Conservation (phyloP, 2,888 invertebrate species). For the Meliscaeva auricollis region DNA sequence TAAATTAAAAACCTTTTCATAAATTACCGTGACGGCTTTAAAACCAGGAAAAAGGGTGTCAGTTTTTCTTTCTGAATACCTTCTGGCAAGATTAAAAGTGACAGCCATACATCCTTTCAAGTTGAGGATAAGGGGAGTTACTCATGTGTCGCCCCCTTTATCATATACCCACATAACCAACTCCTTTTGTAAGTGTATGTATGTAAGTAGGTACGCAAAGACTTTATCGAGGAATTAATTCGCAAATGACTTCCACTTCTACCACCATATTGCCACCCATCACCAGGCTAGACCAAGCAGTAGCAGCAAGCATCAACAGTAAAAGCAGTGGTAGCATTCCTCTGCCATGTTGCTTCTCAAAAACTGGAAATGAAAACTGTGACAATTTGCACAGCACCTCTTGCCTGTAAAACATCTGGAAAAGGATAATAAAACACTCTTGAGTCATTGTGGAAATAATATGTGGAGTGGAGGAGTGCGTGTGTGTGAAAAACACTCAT, state of each 20-base stretch:
- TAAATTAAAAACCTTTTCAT: constrained; percentile 67
- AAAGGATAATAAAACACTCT: constrained; percentile 72
- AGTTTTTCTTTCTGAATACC: constrained; percentile 27
- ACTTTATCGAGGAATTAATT: constrained; percentile 66
- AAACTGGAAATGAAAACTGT: constrained; percentile 64
- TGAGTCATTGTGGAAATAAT: constrained; percentile 36
- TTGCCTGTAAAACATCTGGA: constrained; percentile 59
- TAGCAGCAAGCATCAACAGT: no score
- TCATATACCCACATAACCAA: constrained; percentile 13
- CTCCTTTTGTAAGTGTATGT: constrained; percentile 11
- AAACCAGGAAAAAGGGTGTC: constrained; percentile 40
- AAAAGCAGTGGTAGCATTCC: constrained; percentile 6
- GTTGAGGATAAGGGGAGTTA: neutral
- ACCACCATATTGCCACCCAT: neutral
- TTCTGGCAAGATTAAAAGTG: constrained; percentile 53
- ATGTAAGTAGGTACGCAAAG: neutral
- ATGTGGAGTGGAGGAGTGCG: constrained; percentile 47
- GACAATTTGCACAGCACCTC: constrained; percentile 65
- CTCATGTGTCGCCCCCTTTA: constrained; percentile 8
- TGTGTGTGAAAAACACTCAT: constrained; percentile 36
- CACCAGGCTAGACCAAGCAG: neutral
- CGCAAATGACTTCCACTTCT: constrained; percentile 42
- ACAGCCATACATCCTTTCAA: constrained; percentile 52
- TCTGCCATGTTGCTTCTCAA: constrained; percentile 41
- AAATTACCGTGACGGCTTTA: constrained; percentile 66